A percentile compares a stretch with the other conserved stretches of the same genome.
phyloP scores from a whole-genome alignment of 2,797 vertebrate genomes.

The Falco cherrug region DNA sequence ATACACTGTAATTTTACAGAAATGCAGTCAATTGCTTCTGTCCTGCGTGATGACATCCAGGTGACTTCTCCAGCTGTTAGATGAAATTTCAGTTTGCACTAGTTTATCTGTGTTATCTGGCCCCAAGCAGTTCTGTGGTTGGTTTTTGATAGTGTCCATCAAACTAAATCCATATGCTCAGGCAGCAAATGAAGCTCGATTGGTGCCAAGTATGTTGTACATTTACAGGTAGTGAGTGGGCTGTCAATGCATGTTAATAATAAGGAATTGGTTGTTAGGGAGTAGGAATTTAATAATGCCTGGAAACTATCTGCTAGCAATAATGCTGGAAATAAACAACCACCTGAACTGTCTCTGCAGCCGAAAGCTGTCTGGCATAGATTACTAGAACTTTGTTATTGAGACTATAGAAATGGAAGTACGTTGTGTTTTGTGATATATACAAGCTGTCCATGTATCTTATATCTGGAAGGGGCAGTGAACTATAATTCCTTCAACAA shows the following conservation, averaged over 20 bases:
- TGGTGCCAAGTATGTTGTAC: background rate
- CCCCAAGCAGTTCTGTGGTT: background rate
- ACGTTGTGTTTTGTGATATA: background rate
- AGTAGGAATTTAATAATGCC: slow-evolving; percentile 48
- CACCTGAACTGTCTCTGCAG: slow-evolving; percentile 26
- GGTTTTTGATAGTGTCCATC: slow-evolving; percentile 43
- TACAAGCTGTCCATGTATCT: background rate
- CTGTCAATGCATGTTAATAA: slow-evolving; percentile 48
- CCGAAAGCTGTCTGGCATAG: background rate
- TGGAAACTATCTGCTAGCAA: slow-evolving; percentile 21
- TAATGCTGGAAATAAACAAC: slow-evolving; percentile 25
- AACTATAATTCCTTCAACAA: background rate
- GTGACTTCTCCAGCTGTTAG: slow-evolving; percentile 27
- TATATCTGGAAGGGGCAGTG: background rate
- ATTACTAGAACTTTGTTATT: background rate
- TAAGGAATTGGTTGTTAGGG: slow-evolving; percentile 38
- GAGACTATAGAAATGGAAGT: background rate
- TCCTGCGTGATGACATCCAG: background rate
- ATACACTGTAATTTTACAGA: background rate
- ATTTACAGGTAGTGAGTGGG: slow-evolving; percentile 45
- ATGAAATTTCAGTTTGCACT: background rate
- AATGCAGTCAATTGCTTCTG: background rate
- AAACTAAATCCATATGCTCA: background rate
- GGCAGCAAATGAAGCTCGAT: slow-evolving; percentile 26
- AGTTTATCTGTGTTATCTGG: background rate